Evolutionary conservation across 1,140 invertebrate genomes (phyloP).

Genomic region (Phocides pigmalion): DNA sequence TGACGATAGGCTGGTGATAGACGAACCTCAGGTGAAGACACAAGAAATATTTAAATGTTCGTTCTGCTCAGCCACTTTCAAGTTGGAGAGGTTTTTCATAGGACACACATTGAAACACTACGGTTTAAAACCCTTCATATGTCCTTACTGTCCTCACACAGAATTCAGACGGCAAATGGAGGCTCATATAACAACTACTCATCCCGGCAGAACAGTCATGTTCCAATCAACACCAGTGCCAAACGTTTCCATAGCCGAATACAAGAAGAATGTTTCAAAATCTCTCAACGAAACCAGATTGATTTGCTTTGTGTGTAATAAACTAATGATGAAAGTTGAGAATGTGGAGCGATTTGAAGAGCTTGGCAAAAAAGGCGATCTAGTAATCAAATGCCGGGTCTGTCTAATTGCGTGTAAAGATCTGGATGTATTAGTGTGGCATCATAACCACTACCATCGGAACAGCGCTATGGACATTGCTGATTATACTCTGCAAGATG

Average conservation of each 20-base stretch:
- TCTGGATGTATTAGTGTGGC: slow-evolving; percentile 36
- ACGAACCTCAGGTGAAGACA: slow-evolving; percentile 38
- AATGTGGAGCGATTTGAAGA: slow-evolving; percentile 42
- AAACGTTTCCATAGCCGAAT: slow-evolving; percentile 9
- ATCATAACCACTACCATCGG: slow-evolving; percentile 46
- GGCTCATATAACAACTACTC: slow-evolving; percentile 40
- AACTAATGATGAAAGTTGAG: slow-evolving; percentile 34
- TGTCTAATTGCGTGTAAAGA: slow-evolving; percentile 47
- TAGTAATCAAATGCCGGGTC: slow-evolving; percentile 55
- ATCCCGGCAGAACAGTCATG: slow-evolving; percentile 16
- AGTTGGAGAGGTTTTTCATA: slow-evolving; percentile 19
- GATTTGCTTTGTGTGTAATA: slow-evolving; percentile 56
- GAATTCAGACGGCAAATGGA: slow-evolving; percentile 34
- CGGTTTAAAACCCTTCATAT: slow-evolving; percentile 52
- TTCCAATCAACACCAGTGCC: slow-evolving; percentile 39
- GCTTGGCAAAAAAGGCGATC: slow-evolving; percentile 52
- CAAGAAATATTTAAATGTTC: slow-evolving; percentile 35
- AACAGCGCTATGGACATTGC: slow-evolving; percentile 43
- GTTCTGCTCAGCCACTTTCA: slow-evolving; percentile 44
- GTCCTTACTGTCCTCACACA: slow-evolving; percentile 49
- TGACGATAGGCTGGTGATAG: slow-evolving; percentile 55
- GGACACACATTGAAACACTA: slow-evolving; percentile 58
- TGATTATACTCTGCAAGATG: slow-evolving; percentile 43
- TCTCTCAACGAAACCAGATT: slow-evolving; percentile 16
- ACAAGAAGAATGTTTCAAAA: slow-evolving; percentile 7